Base-by-base conservation (phyloP, 1,140 invertebrate genomes). In the Heliconius hermathena region DNA sequence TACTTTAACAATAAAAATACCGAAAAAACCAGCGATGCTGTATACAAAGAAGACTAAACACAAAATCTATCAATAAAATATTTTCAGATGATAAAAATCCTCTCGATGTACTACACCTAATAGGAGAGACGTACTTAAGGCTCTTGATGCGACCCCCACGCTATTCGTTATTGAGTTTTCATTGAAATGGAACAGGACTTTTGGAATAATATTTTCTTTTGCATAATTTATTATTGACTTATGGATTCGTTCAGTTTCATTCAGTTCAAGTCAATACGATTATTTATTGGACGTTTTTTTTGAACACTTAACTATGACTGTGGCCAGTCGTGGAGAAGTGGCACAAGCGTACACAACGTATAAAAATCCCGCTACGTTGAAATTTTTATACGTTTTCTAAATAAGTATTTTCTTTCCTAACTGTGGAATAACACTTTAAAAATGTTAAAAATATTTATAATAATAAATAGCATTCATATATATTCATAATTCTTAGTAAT, bases 1-100 rank as follows among this genome's bases (percentile, higher is more conserved):
- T 46, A 46, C 0, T 54, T 22, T 22, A 57, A 57, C 3, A 57
- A 57, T 57, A 57, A 20, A 57, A 57, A 22, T 57, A 22, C 54
- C 5, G 4, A 57, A 22, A 57, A n/a, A n/a, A 22, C 6, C n/a
- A n/a, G 20, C n/a, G 18, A 57, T 20, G 9, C n/a, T 57, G 54
- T 22, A 1, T 9, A 8, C n/a, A n/a, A 57, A n/a, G n/a, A n/a
- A 57, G 54, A 22, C 1, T 20, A 22, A 22, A 57, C 8, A 57
- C 54, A 22, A 57, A 22, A 57, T 57, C 20, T 57, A 57, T 57
- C n/a, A 57, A 57, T 57, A 57, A 57, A 57, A 57, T 57, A 57
- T 57, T 2, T 57, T 57, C n/a, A 22, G n/a, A 22, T 57, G 6
- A 57, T 57, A 57, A 57, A 57, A 46, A 22, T 57, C n/a, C 54